Evolutionary conservation across 2,797 vertebrate genomes (phyloP).

Genomic region (Sebastes trivittatus): DNA sequence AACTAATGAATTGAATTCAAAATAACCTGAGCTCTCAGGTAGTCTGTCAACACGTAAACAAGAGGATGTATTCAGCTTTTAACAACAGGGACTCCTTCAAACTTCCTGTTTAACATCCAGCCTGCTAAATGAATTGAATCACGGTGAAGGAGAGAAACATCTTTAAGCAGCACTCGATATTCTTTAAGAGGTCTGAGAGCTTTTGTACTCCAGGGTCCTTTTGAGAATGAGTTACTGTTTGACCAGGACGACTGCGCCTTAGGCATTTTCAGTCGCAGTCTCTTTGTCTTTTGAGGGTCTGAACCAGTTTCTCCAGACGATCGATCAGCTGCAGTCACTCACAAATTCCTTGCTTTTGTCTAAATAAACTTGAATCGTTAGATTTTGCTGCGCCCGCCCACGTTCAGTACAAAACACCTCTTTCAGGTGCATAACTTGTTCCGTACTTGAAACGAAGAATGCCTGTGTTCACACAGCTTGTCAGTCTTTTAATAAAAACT

Average conservation of each 20-base stretch:
- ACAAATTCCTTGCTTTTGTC: conserved; percentile 39
- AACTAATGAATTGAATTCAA: neutral
- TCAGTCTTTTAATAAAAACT: neutral
- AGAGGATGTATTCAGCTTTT: neutral
- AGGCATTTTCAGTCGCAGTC: conserved; percentile 10
- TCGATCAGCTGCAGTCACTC: conserved; percentile 30
- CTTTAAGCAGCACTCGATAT: conserved; percentile 1
- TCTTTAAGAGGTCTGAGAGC: conserved; percentile 8
- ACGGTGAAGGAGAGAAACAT: neutral
- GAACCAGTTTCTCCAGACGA: conserved; percentile 22
- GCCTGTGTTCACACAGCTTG: neutral
- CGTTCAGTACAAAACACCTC: neutral
- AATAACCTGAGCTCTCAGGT: neutral
- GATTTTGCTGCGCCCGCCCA: neutral
- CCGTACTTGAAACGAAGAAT: neutral
- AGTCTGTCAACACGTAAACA: neutral
- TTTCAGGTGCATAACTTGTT: neutral
- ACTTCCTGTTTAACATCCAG: neutral
- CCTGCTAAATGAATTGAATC: conserved; percentile 3
- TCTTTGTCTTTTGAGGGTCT: conserved; percentile 19
- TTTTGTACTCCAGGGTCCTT: conserved; percentile 19
- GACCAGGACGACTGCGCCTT: conserved; percentile 34
- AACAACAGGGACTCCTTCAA: neutral
- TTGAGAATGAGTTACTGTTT: conserved; percentile 56
- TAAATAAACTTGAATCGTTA: conserved; percentile 8